Evolutionary conservation across 2,113 vertebrate genomes (phyloP), one percentile per base, ranked within the genome.

Genomic region (Dipodomys stephensi): DNA sequence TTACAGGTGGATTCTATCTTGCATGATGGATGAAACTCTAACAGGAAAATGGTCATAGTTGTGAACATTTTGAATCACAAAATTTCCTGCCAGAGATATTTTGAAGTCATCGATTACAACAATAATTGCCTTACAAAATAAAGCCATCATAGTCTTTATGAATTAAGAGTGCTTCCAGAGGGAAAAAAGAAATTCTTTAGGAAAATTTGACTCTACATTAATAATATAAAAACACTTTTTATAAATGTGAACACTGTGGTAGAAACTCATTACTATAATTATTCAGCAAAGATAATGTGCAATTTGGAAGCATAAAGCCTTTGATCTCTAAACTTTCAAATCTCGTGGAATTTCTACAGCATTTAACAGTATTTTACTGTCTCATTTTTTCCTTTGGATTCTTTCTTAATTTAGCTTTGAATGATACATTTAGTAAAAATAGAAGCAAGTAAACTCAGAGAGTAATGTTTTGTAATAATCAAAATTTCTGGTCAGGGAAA

Each of bases 291-390:
- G 89, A 96, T 87, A 95, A 94, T 94, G 69, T 96, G 84, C 87
- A 94, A 87, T 97, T 96, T 94, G 84, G 93, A 96, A 94, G 93
- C 93, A 94, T 23, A 6, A 94, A 81, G 81, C 44, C 84, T 97
- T 95, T 94, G 93, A 97, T 92, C 81, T n/a, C 49, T 97, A 90
- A 97, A 83, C 95, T 97, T 96, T 90, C 8, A 11, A 96, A 83
- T 85, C 72, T 92, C 68, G 91, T 92, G 87, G 60, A 97, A 90
- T 64, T 87, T 92, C 81, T 28, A 12, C 18, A 76, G 83, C 19
- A 87, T 91, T 94, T 95, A 81, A 80, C 32, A 92, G 60, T 91
- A 49, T 91, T 87, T 94, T 96, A 92, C 77, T 68, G 53, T 83
- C 22, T 68, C 60, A 19, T 78, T 91, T 78, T 46, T 25, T 35